Conservation (phyloP, 2,797 vertebrate species). For the Scolopax bukidnonensis region DNA sequence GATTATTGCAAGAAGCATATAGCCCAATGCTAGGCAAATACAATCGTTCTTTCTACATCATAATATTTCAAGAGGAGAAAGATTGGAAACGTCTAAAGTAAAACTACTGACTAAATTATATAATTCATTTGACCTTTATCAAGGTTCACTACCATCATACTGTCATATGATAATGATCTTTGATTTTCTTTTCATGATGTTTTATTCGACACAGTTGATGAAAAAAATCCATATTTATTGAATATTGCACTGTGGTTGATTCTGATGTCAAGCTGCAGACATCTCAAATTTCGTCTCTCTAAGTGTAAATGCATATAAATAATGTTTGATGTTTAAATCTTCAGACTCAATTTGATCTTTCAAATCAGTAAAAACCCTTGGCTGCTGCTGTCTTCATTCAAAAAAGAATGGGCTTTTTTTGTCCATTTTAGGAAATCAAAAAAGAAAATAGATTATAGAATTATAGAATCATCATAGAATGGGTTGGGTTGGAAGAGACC, state of each 20-base stretch:
- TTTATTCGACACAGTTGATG: constrained; percentile 52
- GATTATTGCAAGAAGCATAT: neutral
- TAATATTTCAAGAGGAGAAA: neutral
- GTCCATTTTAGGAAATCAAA: neutral
- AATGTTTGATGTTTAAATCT: neutral
- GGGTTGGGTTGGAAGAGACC: too few relatives aligned
- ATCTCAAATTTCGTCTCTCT: neutral
- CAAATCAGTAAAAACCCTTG: neutral
- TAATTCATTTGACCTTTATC: constrained; percentile 34
- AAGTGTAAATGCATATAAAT: neutral
- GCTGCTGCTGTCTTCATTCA: neutral
- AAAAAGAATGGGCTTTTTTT: neutral
- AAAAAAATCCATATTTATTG: constrained; percentile 59
- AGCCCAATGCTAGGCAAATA: neutral
- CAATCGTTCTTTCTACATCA: neutral
- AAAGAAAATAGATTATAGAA: neutral
- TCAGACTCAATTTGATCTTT: neutral
- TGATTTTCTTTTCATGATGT: constrained; percentile 48
- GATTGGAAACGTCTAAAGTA: neutral
- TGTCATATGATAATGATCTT: constrained; percentile 10
- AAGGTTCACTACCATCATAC: neutral
- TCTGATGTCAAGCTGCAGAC: neutral
- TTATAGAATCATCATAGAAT: too few relatives aligned
- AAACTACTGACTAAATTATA: neutral
- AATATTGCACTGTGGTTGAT: neutral